Percentiles rank a stretch among this genome's conserved stretches.
phyloP scores from a whole-genome alignment of 2,888 invertebrate genomes.

The Polydrusus pterygomalis region DNA sequence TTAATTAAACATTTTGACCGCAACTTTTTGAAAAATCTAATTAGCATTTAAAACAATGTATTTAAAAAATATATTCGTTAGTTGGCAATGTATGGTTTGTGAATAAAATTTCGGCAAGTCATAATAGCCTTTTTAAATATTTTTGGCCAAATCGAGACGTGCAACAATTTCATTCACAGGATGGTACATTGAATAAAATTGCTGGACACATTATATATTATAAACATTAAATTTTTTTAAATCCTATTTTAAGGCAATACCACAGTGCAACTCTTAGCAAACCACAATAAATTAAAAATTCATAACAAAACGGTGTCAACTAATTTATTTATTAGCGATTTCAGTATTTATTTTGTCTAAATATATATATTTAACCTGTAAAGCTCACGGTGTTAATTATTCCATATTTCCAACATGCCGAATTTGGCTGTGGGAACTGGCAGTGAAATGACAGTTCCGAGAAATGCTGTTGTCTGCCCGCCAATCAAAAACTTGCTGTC shows the following conservation, averaged over 20 bases:
- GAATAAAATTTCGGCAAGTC: neutral
- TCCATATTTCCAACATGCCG: too few relatives aligned
- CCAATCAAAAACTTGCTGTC: too few relatives aligned
- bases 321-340: neutral
- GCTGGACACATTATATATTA: neutral
- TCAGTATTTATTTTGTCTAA: neutral
- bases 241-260: constrained; percentile 8
- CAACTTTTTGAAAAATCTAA: neutral
- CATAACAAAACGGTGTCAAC: neutral
- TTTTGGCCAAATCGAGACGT: neutral
- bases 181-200: neutral
- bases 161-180: neutral
- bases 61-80: neutral
- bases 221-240: neutral
- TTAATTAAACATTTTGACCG: neutral
- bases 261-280: constrained; percentile 19
- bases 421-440: too few relatives aligned
- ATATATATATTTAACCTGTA: constrained; percentile 4
- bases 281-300: neutral
- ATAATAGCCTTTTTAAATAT: neutral
- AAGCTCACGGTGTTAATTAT: too few relatives aligned
- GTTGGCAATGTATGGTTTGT: neutral
- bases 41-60: neutral
- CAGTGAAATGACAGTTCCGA: too few relatives aligned
- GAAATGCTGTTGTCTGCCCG: too few relatives aligned